Conservation (phyloP, 2,888 invertebrate species). For the Drosophila mettleri region DNA sequence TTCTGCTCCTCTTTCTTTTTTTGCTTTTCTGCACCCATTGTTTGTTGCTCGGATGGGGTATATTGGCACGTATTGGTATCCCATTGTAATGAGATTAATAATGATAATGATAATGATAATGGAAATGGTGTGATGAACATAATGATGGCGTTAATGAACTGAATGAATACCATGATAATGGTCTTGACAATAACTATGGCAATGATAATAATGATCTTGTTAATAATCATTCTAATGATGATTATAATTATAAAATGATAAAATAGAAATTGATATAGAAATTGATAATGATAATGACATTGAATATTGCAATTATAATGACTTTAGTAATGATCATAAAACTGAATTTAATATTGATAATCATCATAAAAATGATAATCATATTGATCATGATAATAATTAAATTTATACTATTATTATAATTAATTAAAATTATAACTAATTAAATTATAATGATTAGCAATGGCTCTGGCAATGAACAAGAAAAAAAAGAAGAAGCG, state of each 20-base stretch:
- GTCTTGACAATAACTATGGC: not conserved
- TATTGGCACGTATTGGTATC: too few species aligned
- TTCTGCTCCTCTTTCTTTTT: conserved; percentile 53
- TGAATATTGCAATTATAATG: too few species aligned
- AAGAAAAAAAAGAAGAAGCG: too few species aligned
- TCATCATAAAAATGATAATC: too few species aligned
- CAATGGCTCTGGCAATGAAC: too few species aligned
- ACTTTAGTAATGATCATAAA: too few species aligned
- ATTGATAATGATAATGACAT: not conserved
- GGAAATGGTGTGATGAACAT: not conserved
- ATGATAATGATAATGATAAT: not conserved
- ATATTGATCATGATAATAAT: too few species aligned
- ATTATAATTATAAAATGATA: too few species aligned
- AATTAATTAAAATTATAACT: too few species aligned
- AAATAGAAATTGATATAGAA: not conserved
- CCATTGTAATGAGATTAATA: not conserved
- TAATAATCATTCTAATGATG: too few species aligned
- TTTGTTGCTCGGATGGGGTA: not conserved
- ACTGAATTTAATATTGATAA: not conserved
- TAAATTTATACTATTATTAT: too few species aligned
- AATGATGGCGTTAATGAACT: not conserved
- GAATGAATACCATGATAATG: not conserved
- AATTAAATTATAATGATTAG: too few species aligned
- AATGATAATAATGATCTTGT: not conserved
- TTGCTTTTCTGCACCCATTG: conserved; percentile 12